These are phyloP conservation scores for Aleiodes sp. DNA, from an alignment of 1,140 invertebrate species.

Conservation along the genomic window DNA sequence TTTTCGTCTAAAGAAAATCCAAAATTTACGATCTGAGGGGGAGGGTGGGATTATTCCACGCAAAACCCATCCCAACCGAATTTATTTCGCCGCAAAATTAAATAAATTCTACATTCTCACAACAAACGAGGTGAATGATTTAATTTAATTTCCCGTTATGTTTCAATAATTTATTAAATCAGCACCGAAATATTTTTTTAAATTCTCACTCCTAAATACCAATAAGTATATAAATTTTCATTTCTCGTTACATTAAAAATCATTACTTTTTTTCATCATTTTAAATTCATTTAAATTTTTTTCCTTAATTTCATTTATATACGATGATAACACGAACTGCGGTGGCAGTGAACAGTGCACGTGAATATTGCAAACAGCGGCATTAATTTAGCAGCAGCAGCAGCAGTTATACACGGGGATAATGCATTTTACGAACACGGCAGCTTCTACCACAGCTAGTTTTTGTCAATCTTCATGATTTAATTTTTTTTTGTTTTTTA, in stretches of 20 bases:
- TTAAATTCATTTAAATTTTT: conserved; percentile 18
- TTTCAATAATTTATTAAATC: too few relatives aligned
- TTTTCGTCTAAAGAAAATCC: neutral
- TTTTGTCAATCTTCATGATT: conserved; percentile 39
- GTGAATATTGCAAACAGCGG: conserved; percentile 63
- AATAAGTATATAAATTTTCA: conserved; percentile 43
- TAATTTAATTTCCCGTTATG: neutral
- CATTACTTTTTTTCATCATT: conserved; percentile 28
- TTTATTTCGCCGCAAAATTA: too few relatives aligned
- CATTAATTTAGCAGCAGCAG: conserved; percentile 44
- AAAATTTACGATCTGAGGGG: neutral
- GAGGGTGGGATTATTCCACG: neutral
- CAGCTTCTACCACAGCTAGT: conserved; percentile 60
- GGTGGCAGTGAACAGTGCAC: conserved; percentile 66
- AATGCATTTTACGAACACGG: conserved; percentile 59
- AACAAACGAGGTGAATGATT: neutral
- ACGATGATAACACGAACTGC: conserved; percentile 64
- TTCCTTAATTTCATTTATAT: conserved; percentile 39
- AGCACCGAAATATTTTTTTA: neutral
- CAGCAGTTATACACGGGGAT: conserved; percentile 48
- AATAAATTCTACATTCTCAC: conserved; percentile 7
- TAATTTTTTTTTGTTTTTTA: conserved; percentile 32
- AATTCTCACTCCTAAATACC: neutral
- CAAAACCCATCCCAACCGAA: neutral
- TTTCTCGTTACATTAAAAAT: neutral